Evolutionary conservation across 2,113 vertebrate genomes (phyloP).

Genomic region (Labeo rohita): DNA sequence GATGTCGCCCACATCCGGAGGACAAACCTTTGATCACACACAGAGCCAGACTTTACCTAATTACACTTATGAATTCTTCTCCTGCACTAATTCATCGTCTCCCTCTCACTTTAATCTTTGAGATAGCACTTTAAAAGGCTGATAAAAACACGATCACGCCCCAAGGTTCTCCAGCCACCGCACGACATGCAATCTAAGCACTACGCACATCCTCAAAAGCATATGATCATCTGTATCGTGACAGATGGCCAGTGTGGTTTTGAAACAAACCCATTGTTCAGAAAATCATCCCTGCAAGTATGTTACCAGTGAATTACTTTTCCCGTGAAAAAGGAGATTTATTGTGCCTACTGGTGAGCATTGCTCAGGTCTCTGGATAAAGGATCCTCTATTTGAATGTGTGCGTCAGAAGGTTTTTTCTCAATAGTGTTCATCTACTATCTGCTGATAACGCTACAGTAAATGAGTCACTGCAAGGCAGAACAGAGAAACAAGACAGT

Average conservation of each 20-base stretch:
- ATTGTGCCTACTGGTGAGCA: neutral
- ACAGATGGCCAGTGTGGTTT: neutral
- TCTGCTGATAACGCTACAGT: neutral
- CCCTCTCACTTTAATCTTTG: neutral
- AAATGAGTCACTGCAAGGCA: neutral
- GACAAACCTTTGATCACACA: constrained; percentile 1
- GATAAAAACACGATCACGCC: neutral
- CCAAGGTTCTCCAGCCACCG: neutral
- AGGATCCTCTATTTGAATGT: constrained; percentile 16
- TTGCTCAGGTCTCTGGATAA: constrained; percentile 8
- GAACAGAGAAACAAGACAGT: neutral
- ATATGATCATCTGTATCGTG: neutral
- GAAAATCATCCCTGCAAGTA: neutral
- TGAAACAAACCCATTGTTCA: neutral
- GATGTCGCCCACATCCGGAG: neutral
- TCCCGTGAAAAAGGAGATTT: neutral
- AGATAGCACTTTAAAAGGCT: neutral
- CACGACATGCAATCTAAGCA: neutral
- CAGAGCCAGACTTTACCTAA: neutral
- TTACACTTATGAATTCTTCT: neutral
- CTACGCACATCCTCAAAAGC: neutral
- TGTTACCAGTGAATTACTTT: constrained; percentile 32
- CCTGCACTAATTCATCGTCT: neutral
- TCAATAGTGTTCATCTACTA: neutral
- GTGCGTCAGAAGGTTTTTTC: neutral